These are phyloP conservation scores for Halichoerus grypus DNA, from an alignment of 2,113 vertebrate species.

Conservation along the genomic window DNA sequence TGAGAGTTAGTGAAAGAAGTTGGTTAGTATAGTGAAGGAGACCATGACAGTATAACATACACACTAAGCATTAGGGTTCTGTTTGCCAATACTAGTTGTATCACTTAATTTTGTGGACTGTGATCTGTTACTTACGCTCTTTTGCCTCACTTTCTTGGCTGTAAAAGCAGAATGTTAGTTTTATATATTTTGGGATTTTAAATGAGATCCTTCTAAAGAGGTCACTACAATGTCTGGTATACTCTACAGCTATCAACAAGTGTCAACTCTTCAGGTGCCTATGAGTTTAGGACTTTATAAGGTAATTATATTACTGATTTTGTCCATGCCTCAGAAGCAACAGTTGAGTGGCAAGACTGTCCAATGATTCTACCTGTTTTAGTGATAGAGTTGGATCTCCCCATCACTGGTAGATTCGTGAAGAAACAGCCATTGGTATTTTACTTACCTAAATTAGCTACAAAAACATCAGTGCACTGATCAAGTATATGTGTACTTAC, in stretches of 20 bases:
- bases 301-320: neutral
- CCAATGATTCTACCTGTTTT: neutral
- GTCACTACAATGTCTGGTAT: neutral
- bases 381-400: neutral
- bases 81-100: neutral
- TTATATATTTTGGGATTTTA: neutral
- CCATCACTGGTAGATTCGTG: neutral
- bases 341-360: neutral
- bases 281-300: neutral
- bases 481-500: neutral
- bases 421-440: neutral
- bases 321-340: neutral
- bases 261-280: neutral
- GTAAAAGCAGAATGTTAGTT: neutral
- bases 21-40: neutral
- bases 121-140: neutral
- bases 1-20: neutral
- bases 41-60: fast-evolving
- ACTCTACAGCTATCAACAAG: neutral
- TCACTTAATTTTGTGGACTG: neutral
- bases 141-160: neutral
- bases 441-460: neutral
- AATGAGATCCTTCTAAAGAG: neutral
- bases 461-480: neutral
- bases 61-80: neutral